Percentiles rank a stretch among this genome's conserved stretches.
Conservation (phyloP, 37 sponge, comb jelly and placozoan species). For the Ephydatia muelleri region DNA sequence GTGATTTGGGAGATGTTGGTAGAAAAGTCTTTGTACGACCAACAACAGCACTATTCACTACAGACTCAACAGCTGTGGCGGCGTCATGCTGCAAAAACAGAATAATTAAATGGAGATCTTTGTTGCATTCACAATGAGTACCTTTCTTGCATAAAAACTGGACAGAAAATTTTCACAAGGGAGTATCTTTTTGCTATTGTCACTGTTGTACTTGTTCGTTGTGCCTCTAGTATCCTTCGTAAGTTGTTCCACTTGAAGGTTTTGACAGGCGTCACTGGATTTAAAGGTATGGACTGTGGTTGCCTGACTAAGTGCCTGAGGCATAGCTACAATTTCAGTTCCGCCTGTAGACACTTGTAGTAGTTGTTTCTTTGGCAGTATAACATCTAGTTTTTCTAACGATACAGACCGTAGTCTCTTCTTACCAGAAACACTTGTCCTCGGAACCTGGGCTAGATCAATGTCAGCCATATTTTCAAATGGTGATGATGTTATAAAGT, state of each 20-base stretch:
- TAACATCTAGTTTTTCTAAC: neutral
- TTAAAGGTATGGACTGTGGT: no score
- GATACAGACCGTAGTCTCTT: constrained; percentile 27
- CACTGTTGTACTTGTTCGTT: neutral
- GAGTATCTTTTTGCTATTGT: neutral
- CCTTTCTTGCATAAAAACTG: neutral
- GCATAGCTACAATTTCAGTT: no score
- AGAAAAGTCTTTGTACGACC: neutral
- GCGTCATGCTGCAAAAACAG: neutral
- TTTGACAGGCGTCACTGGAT: no score
- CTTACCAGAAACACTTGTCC: neutral
- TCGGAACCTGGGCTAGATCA: neutral
- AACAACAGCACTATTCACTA: neutral
- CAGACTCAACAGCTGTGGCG: neutral
- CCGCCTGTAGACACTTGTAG: neutral
- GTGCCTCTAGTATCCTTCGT: no score
- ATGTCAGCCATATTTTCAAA: neutral
- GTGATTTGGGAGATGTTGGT: neutral
- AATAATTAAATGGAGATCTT: neutral
- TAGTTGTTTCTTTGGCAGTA: neutral
- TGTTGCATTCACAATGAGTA: neutral
- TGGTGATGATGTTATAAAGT: neutral
- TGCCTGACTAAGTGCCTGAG: no score
- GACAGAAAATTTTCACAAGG: neutral
- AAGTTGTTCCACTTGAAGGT: no score